Evolutionary conservation across 2,797 vertebrate species (phyloP), one percentile per base, ranked within the genome.

Genomic region (Bradypus variegatus): DNA sequence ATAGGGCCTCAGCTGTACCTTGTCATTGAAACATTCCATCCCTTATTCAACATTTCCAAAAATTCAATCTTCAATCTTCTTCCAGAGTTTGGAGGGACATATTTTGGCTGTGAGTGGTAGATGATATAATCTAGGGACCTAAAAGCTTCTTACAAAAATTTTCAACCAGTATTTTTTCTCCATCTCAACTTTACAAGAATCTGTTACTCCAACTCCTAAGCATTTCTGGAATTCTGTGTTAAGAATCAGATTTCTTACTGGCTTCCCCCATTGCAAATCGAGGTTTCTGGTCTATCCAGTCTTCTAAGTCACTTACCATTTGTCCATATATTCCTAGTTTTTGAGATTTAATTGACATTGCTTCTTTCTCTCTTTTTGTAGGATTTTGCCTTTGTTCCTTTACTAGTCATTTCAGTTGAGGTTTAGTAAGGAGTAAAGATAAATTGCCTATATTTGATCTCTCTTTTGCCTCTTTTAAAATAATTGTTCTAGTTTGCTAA

Each of bases 1-100:
- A 31, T 79, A 82, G 73, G 33, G 13, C 58, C 31, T 69, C 73
- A 73, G 19, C 25, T 86, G 1, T 69, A 75, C 29, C 62, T 90
- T 82, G 31, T 91, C n/a, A 87, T 41, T 89, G 89, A 87, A 69
- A 83, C 41, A 75, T 15, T 86, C 93, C 36, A 86, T 70, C 53
- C 76, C 72, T 67, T 89, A 36, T 48, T 73, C 7, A 75, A 41
- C 13, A 79, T 82, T 92, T 72, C 41, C 45, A 82, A 77, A 91
- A 62, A 81, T 70, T 80, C 70, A 88, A 80, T 75, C 27, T 73
- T 18, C 25, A 83, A 5, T 88, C 36, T 89, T 86, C 80, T 60
- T 16, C 14, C 73, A 85, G 25, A 23, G 18, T n/a, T 94, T 29
- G 70, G 9, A 70, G 79, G 16, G 16, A 33, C 79, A 31, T 58